Percentiles rank a stretch among this genome's conserved stretches.
Conservation (phyloP, 2,113 vertebrate genomes). For the Nothobranchius furzeri region DNA sequence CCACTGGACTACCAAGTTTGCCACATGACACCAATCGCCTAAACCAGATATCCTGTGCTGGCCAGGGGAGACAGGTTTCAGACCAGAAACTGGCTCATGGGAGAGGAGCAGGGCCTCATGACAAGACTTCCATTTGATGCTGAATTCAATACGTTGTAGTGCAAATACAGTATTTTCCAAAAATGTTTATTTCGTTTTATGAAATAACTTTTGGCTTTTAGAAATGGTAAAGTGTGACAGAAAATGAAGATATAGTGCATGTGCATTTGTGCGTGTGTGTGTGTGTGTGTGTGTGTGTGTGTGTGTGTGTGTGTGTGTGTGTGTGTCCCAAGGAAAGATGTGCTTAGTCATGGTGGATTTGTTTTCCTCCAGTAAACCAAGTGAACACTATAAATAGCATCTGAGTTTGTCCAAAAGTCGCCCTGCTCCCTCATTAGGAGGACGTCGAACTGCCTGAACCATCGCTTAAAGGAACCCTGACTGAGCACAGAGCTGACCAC, state of each 20-base stretch:
- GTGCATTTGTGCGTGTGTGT: not conserved
- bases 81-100: too few species aligned
- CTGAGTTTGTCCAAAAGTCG: constrained; percentile 49
- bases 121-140: too few species aligned
- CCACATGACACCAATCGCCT: too few species aligned
- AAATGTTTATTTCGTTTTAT: not conserved
- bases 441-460: constrained; percentile 45
- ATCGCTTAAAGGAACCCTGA: constrained; percentile 52
- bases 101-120: too few species aligned
- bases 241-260: not conserved
- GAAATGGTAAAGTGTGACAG: not conserved
- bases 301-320: not conserved
- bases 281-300: not conserved
- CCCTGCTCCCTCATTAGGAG: constrained; percentile 62
- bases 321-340: not conserved
- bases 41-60: too few species aligned
- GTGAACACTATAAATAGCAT: constrained; percentile 54
- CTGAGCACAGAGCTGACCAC: constrained; percentile 47
- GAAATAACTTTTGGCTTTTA: not conserved
- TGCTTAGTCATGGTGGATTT: constrained; percentile 15
- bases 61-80: too few species aligned
- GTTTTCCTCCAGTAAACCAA: constrained; percentile 36
- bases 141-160: too few species aligned
- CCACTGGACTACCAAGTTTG: too few species aligned
- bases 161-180: not conserved